These are phyloP conservation scores for Drosophila leontia DNA, from an alignment of 1,140 invertebrate species.

Conservation along the genomic window DNA sequence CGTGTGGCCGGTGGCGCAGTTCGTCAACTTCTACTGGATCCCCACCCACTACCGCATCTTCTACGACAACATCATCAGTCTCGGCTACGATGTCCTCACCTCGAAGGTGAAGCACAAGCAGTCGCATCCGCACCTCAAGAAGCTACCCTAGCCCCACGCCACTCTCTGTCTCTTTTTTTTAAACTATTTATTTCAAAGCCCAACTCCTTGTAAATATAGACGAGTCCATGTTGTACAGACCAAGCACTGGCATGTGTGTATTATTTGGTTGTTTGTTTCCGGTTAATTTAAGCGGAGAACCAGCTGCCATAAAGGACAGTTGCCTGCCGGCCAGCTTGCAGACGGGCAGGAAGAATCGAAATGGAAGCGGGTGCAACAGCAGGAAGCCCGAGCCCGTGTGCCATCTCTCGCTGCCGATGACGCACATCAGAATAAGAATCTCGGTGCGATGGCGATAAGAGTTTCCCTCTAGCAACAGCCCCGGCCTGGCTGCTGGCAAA, in stretches of 20 bases:
- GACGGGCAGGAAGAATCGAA: neutral
- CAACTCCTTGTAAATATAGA: conserved; percentile 50
- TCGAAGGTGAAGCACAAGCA: conserved; percentile 92
- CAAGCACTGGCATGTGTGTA: neutral
- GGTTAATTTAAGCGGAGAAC: neutral
- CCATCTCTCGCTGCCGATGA: conserved; percentile 19
- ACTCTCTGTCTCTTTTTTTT: neutral
- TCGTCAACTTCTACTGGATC: conserved; percentile 95
- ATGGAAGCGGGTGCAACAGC: conserved; percentile 7
- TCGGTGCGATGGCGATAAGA: conserved; percentile 27
- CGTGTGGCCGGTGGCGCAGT: conserved; percentile 93
- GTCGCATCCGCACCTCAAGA: conserved; percentile 56
- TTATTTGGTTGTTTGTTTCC: conserved; percentile 1
- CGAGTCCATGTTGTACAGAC: conserved; percentile 36
- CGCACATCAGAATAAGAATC: conserved; percentile 24
- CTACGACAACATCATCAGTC: conserved; percentile 95
- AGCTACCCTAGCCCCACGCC: conserved; percentile 32
- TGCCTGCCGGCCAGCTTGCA: neutral
- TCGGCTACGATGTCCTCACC: conserved; percentile 96
- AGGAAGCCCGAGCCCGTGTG: conserved; percentile 26
- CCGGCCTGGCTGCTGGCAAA: conserved; percentile 7
- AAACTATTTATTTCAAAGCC: conserved; percentile 33
- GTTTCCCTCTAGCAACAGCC: conserved; percentile 47
- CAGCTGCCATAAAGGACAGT: neutral
- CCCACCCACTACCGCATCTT: conserved; percentile 93